Base-by-base conservation (phyloP, 2,113 vertebrate genomes). In the Entosphenus tridentatus region DNA sequence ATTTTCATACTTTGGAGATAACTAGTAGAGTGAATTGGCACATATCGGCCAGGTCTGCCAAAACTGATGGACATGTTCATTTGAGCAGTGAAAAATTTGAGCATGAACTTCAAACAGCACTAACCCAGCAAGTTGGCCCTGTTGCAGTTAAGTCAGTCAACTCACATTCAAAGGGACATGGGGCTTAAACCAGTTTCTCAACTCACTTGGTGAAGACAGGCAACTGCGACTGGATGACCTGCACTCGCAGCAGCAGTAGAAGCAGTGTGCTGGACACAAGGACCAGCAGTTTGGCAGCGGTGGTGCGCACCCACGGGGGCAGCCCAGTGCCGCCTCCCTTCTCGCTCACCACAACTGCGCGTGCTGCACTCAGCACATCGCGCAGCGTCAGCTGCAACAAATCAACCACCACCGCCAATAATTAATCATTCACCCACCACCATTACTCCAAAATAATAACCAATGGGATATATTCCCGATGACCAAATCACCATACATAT, bases 201-300 rank as follows among this genome's bases (percentile, higher is more conserved):
- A 69, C 73, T 73, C 82, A 96, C 89, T 92, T 91, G 76, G 93
- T 98, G 76, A 98, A 98, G 55, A 96, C 89, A 8, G 92, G 93
- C 59, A 98, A 83, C 72, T 98, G 93, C 2, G 93, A 98, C 71
- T 98, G 93, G 75, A 96, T 98, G 75, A 98, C 81, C 57, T 98
- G 93, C 69, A 98, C 93, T 75, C 93, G 82, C 73, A 98, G 68
- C 73, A 96, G 89, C 72, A 98, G 89, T 70, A 98, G 85, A 39
- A 96, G 79, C 58, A 98, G 78, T 0, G 90, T 98, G 78, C 89
- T 96, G 75, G 95, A 91, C 79, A 93, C 81, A 8, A 98, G 80
- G 70, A 95, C 89, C 58, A 98, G 87, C 69, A 98, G 86, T 72
- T 96, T 98, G 72, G 95, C 76, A 21, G 96, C 76, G 2, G 84